Percentiles rank a stretch among this genome's conserved stretches.
Conservation (phyloP, 2,113 vertebrate genomes). For the Poecilia latipinna region DNA sequence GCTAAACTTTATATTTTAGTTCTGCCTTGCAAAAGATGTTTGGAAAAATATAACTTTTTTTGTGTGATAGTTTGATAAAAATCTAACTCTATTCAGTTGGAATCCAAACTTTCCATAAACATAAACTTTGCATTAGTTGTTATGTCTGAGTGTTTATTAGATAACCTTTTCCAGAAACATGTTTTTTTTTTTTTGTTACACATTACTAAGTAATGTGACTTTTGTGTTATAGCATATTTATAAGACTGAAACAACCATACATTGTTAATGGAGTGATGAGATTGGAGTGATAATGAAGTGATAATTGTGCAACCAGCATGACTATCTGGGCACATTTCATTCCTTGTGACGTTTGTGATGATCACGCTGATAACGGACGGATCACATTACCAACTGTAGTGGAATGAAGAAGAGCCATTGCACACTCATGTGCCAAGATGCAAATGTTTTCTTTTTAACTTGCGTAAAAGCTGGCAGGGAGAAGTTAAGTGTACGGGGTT, state of each 20-base stretch:
- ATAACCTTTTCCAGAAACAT: conserved; percentile 1
- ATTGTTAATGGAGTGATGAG: not conserved
- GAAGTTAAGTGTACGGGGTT: not conserved
- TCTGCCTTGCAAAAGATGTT: too few relatives aligned
- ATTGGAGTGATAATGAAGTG: not conserved
- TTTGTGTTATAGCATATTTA: not conserved
- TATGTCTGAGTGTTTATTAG: not conserved
- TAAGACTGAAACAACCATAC: conserved; percentile 1
- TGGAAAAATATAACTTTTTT: too few relatives aligned
- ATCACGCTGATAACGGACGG: not conserved
- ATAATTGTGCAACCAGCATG: not conserved
- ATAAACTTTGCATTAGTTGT: not conserved
- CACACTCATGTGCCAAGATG: not conserved
- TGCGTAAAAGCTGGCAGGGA: conserved; percentile 5
- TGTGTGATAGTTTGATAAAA: not conserved
- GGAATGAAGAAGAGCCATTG: not conserved
- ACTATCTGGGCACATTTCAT: not conserved
- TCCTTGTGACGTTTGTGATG: not conserved
- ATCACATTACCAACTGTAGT: not conserved
- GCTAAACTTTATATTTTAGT: too few relatives aligned
- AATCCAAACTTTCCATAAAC: not conserved
- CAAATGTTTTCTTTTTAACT: conserved; percentile 18
- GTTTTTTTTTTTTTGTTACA: not conserved
- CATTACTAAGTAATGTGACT: not conserved
- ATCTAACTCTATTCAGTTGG: not conserved